A percentile compares a stretch with the other conserved stretches of the same genome.
These are phyloP conservation scores for Paradisaea rubra DNA, from an alignment of 2,113 vertebrate species.

Conservation along the genomic window DNA sequence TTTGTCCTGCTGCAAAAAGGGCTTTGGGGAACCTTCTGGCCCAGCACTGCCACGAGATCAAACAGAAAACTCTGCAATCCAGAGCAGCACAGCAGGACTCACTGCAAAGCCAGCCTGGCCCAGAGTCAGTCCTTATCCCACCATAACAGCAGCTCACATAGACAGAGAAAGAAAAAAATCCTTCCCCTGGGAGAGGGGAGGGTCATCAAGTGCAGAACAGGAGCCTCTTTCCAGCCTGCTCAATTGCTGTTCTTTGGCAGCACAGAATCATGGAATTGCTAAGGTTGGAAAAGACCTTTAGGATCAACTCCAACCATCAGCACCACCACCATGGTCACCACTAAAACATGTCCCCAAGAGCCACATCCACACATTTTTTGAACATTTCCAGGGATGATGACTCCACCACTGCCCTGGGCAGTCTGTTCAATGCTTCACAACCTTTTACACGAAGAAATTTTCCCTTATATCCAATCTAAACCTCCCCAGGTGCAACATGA, in stretches of 20 bases:
- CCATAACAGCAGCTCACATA: background rate
- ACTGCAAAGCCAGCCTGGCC: background rate
- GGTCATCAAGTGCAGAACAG: background rate
- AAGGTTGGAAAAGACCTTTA: background rate
- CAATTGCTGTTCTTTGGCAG: background rate
- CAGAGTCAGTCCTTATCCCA: fast-evolving
- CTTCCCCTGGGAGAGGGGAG: background rate
- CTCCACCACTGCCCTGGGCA: background rate
- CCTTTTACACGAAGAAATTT: background rate
- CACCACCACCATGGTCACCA: background rate
- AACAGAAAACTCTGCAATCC: background rate
- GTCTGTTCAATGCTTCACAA: background rate
- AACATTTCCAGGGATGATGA: background rate
- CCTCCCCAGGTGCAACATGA: background rate
- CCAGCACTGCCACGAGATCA: background rate
- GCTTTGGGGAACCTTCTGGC: background rate
- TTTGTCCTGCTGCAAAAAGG: background rate
- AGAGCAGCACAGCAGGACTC: background rate
- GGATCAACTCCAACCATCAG: background rate
- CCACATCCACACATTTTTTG: background rate
- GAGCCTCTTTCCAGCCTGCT: background rate
- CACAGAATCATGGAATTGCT: background rate
- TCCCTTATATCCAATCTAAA: background rate
- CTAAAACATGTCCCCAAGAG: background rate
- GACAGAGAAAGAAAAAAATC: background rate